Evolutionary conservation across 2,888 invertebrate genomes (phyloP), one percentile per base, ranked within the genome.

Genomic region (Lissocephala sabroskyi): DNA sequence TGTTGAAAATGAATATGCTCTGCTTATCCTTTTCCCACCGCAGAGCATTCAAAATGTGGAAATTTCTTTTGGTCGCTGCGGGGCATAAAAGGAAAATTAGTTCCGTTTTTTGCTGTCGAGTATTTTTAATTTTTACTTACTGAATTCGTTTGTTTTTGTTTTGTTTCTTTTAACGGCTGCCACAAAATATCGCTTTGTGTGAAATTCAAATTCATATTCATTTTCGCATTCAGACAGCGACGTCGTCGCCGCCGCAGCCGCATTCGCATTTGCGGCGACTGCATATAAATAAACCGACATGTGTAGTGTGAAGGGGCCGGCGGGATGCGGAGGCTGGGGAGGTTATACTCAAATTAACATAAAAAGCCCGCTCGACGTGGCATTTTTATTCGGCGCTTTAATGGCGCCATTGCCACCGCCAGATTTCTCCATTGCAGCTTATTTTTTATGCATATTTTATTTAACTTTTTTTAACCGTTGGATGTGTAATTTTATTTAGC

Each of bases 391-490:
- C 47, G 42, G 18, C 36, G 44, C 39, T 45, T 45, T 45, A 45
- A 46, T 26, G 45, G 39, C 40, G 40, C 40, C 39, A 35, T 48
- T 56, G 23, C 48, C 11, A 14, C 41, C 16, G 3, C 18, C 66
- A 57, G 70, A 66, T 66, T 68, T 57, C n/a, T 56, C 62, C 68
- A 33, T 23, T 54, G 68, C 71, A 70, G 64, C 71, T 66, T 74
- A 74, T 74, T 62, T 70, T 70, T 55, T 64, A 70, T 70, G 74
- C 66, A 70, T 70, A 70, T 70, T 70, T 70, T 66, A 70, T 66
- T 74, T 65, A 49, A 62, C 66, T 70, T 70, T 66, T 66, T 66
- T 74, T 65, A 49, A 62, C 66, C 71, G 60, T 74, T 74, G 68
- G 71, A 70, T 70, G 74, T 74, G 68, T 68, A 68, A 68, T 68